Conservation (phyloP, 2,113 vertebrate genomes). For the Hippocampus barbouri region DNA sequence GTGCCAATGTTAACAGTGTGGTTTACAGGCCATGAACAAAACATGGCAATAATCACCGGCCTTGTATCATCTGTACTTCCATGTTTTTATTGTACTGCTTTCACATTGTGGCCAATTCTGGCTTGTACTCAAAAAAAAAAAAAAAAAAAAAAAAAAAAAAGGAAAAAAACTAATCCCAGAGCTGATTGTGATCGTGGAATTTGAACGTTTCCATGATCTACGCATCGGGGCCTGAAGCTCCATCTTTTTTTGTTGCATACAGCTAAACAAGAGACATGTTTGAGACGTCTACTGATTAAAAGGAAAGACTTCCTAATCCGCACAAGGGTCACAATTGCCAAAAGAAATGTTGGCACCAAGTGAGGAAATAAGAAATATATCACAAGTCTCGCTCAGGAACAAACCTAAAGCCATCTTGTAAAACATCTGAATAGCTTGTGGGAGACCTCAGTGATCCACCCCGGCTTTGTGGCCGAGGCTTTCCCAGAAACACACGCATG, state of each 20-base stretch:
- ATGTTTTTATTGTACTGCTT: constrained; percentile 5
- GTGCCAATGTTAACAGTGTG: constrained; percentile 1
- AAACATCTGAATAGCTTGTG: constrained; percentile 52
- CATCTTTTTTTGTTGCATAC: constrained; percentile 19
- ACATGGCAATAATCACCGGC: constrained; percentile 5
- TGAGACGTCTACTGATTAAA: constrained; percentile 29
- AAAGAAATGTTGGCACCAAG: constrained; percentile 20
- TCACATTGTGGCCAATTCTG: background rate
- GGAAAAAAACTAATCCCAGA: background rate
- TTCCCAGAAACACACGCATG: constrained; percentile 33
- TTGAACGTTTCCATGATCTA: constrained; percentile 1
- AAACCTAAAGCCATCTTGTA: constrained; percentile 27
- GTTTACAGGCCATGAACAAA: constrained; percentile 5
- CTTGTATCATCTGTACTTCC: constrained; percentile 1
- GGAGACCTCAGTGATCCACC: constrained; percentile 39
- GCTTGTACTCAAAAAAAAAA: background rate
- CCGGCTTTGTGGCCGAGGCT: constrained; percentile 35
- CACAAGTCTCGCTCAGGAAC: constrained; percentile 13
- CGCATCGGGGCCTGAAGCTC: background rate
- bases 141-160: no score
- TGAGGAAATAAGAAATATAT: constrained; percentile 32
- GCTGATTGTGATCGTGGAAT: constrained; percentile 2
- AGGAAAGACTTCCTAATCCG: constrained; percentile 25
- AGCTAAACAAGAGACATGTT: constrained; percentile 26
- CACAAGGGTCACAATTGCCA: constrained; percentile 19